Conservation (phyloP, 2,797 vertebrate genomes). For the Schizothorax lantsangensis region DNA sequence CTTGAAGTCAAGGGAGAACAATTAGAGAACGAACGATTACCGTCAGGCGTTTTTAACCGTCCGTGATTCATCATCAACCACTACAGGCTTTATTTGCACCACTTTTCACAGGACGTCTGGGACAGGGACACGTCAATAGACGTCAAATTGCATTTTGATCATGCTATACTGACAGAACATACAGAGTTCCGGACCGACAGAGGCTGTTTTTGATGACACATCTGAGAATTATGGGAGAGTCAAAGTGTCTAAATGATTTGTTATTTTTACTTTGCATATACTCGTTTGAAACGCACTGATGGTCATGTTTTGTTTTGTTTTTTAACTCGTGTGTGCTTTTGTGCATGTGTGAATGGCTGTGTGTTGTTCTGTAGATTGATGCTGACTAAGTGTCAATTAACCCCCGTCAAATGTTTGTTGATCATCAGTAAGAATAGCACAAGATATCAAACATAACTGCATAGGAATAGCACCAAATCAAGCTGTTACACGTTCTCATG, state of each 20-base stretch:
- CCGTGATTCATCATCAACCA: conserved; percentile 75
- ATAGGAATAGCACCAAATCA: conserved; percentile 43
- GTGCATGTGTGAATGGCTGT: not conserved
- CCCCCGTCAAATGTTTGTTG: not conserved
- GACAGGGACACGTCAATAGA: conserved; percentile 52
- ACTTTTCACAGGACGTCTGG: conserved; percentile 56
- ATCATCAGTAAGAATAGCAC: conserved; percentile 30
- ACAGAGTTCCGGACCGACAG: not conserved
- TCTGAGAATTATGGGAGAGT: conserved; percentile 39
- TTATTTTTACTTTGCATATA: conserved; percentile 57
- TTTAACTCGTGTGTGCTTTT: conserved; percentile 28
- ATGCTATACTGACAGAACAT: conserved; percentile 52
- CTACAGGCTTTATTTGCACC: conserved; percentile 75
- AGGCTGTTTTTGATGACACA: conserved; percentile 24
- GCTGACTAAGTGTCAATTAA: conserved; percentile 21
- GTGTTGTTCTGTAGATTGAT: conserved; percentile 15
- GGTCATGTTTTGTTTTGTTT: conserved; percentile 63
- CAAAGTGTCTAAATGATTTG: conserved; percentile 57
- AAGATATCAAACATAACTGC: not conserved
- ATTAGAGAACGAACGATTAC: conserved; percentile 54
- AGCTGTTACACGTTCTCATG: conserved; percentile 10
- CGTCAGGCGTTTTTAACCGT: conserved; percentile 62
- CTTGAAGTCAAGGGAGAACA: conserved; percentile 64
- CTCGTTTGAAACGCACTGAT: conserved; percentile 80
- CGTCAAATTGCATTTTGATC: conserved; percentile 27